These are phyloP conservation scores for Sebastes baramenuke DNA, from an alignment of 2,797 vertebrate species.

Conservation along the genomic window DNA sequence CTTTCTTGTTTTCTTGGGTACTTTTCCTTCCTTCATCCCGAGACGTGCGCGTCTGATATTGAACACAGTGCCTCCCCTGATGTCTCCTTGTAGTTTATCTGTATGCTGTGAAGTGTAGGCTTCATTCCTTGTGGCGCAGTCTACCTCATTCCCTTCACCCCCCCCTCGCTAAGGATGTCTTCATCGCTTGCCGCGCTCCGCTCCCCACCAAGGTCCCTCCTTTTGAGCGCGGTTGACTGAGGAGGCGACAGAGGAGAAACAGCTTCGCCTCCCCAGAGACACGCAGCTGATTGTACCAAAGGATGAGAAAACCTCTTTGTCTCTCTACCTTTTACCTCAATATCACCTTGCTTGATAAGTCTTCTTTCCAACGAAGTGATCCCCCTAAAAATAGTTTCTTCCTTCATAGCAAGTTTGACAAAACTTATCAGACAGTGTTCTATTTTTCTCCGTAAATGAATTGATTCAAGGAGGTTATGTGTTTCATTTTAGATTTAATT, in stretches of 20 bases:
- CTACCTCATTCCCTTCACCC: conserved; percentile 45
- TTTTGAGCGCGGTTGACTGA: conserved; percentile 70
- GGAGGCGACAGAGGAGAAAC: conserved; percentile 70
- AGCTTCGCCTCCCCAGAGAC: conserved; percentile 66
- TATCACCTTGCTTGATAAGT: conserved; percentile 71
- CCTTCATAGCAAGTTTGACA: conserved; percentile 49
- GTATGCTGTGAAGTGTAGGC: conserved; percentile 59
- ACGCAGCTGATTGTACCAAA: conserved; percentile 64
- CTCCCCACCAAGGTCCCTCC: conserved; percentile 73
- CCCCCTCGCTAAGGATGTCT: conserved; percentile 68
- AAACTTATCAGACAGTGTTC: conserved; percentile 43
- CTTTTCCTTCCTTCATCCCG: conserved; percentile 53
- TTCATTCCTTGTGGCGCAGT: conserved; percentile 40
- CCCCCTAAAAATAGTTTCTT: conserved; percentile 43
- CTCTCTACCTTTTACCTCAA: conserved; percentile 60
- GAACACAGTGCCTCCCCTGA: conserved; percentile 51
- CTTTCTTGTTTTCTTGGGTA: conserved; percentile 65
- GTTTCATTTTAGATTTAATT: conserved; percentile 26
- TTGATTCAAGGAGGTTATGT: conserved; percentile 23
- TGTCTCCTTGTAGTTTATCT: conserved; percentile 59
- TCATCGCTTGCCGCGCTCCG: conserved; percentile 71
- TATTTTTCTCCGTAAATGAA: conserved; percentile 22
- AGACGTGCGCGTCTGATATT: conserved; percentile 60
- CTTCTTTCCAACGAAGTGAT: conserved; percentile 23
- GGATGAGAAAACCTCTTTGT: conserved; percentile 58